Evolutionary conservation across 2,113 vertebrate species (phyloP).

Genomic region (Emydocephalus ijimae): DNA sequence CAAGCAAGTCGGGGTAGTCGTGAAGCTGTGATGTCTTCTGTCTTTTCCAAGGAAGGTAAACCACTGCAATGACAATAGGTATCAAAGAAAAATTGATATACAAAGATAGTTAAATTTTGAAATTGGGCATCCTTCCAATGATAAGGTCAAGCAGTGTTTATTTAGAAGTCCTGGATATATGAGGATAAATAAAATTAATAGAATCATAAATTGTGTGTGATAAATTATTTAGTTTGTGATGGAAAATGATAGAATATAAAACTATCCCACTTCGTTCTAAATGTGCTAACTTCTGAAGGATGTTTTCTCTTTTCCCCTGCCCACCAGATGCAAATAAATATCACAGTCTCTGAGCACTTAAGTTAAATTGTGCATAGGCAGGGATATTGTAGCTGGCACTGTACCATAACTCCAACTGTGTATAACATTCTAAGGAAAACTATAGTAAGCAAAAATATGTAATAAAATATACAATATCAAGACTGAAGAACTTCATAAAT

Average conservation of each 20-base stretch:
- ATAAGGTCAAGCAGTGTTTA: background rate
- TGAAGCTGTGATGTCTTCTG: slow-evolving; percentile 31
- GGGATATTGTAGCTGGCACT: background rate
- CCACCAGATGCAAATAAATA: slow-evolving; percentile 11
- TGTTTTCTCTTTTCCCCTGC: background rate
- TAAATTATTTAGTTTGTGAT: background rate
- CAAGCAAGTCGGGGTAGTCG: slow-evolving; percentile 24
- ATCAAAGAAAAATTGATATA: slow-evolving; percentile 34
- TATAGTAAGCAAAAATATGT: slow-evolving; percentile 35
- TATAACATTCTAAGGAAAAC: slow-evolving; percentile 11
- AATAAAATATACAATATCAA: slow-evolving; percentile 34
- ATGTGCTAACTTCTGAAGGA: background rate
- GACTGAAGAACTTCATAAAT: slow-evolving; percentile 54
- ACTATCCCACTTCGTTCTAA: slow-evolving; percentile 29
- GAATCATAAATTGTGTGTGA: background rate
- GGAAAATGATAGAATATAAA: background rate
- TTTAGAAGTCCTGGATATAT: background rate
- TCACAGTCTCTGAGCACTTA: slow-evolving; percentile 24
- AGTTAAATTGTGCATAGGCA: slow-evolving; percentile 16
- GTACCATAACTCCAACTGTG: slow-evolving; percentile 15
- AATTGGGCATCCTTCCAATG: slow-evolving; percentile 13
- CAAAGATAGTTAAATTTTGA: slow-evolving; percentile 13
- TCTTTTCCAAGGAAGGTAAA: slow-evolving; percentile 35
- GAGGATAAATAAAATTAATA: slow-evolving; percentile 24
- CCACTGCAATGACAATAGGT: slow-evolving; percentile 26